phyloP scores from a whole-genome alignment of 2,888 invertebrate species.

The Agrotis ipsilon region DNA sequence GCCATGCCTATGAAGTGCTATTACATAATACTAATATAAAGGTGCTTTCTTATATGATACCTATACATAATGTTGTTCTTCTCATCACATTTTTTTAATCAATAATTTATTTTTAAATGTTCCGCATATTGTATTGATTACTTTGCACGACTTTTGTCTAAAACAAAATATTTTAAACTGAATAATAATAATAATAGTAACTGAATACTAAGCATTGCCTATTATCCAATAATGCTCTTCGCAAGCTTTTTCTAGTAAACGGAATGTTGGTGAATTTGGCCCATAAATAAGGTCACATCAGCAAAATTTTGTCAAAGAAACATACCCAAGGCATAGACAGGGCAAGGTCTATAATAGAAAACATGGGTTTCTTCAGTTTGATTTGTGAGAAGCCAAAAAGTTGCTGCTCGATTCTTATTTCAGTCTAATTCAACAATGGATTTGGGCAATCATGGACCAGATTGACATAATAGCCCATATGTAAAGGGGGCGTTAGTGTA shows the following conservation, averaged over 20 bases:
- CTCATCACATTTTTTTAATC: slow-evolving; percentile 2
- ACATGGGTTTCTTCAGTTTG: neutral
- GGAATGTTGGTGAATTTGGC: neutral
- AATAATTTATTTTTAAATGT: slow-evolving; percentile 11
- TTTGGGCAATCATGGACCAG: neutral
- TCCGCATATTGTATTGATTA: neutral
- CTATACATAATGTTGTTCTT: slow-evolving; percentile 18
- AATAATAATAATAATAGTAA: too few relatives aligned
- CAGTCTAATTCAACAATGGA: slow-evolving; percentile 4
- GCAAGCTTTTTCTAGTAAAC: neutral
- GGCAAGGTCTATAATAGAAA: too few relatives aligned
- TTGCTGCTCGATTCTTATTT: neutral
- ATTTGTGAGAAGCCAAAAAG: slow-evolving; percentile 23
- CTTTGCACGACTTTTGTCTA: slow-evolving; percentile 12
- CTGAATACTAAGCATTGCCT: neutral
- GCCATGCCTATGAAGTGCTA: slow-evolving; percentile 53
- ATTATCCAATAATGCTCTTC: neutral
- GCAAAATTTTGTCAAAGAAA: too few relatives aligned
- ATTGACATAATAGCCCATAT: too few relatives aligned
- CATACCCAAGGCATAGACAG: too few relatives aligned
- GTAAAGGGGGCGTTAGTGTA: too few relatives aligned
- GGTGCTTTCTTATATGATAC: slow-evolving; percentile 22
- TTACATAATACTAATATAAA: slow-evolving; percentile 16
- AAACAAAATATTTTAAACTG: neutral
- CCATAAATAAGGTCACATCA: neutral